A percentile compares a stretch with the other conserved stretches of the same genome.
phyloP scores from a whole-genome alignment of 1,140 invertebrate species.

The Maniola jurtina region DNA sequence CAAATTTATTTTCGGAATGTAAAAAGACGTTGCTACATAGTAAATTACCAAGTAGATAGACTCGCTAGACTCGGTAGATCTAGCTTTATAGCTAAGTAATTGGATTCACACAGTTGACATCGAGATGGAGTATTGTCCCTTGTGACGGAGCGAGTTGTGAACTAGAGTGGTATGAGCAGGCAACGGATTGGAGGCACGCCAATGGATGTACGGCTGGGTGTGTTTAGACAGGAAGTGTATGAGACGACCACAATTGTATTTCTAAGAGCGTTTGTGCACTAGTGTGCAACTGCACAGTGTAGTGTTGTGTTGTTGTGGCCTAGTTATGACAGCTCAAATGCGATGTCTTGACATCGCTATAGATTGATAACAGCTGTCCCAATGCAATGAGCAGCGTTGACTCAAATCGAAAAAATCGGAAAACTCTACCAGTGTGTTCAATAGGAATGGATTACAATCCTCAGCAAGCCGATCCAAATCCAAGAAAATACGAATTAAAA shows the following conservation, averaged over 20 bases:
- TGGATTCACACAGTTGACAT: conserved; percentile 26
- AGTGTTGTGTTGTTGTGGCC: too few relatives aligned
- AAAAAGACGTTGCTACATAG: background rate
- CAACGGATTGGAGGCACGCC: conserved; percentile 20
- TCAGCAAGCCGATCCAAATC: too few relatives aligned
- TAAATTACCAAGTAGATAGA: background rate
- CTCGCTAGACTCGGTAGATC: background rate
- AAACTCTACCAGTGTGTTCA: too few relatives aligned
- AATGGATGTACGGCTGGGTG: background rate
- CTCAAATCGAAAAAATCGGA: too few relatives aligned
- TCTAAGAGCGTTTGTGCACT: too few relatives aligned
- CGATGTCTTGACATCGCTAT: too few relatives aligned
- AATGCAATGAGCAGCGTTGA: too few relatives aligned
- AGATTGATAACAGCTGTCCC: too few relatives aligned
- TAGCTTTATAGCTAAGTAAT: conserved; percentile 22
- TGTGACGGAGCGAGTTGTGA: conserved; percentile 21
- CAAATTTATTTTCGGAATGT: background rate
- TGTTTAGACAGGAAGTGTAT: background rate
- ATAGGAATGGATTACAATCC: too few relatives aligned
- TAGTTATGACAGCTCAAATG: too few relatives aligned
- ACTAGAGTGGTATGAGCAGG: conserved; percentile 8
- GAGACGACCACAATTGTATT: background rate
- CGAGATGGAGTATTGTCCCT: conserved; percentile 20
- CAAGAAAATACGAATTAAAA: too few relatives aligned
- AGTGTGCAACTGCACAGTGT: too few relatives aligned